phyloP scores from a whole-genome alignment of 2,888 invertebrate genomes.

The Tinea semifulvella region DNA sequence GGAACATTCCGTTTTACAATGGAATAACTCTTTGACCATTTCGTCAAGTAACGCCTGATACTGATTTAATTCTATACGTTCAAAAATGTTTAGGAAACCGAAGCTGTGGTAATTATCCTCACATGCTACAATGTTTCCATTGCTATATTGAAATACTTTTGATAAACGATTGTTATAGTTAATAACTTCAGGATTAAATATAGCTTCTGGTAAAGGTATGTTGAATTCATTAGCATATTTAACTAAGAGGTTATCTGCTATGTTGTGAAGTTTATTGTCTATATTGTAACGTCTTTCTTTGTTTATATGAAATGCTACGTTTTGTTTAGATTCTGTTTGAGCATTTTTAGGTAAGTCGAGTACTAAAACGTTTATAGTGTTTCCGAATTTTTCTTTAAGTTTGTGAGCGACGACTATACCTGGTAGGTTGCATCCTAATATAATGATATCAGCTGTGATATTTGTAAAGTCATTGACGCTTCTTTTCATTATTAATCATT shows the following conservation, averaged over 20 bases:
- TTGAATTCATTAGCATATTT: slow-evolving; percentile 40
- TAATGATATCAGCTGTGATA: slow-evolving; percentile 48
- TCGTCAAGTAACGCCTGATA: slow-evolving; percentile 43
- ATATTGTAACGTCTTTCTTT: slow-evolving; percentile 14
- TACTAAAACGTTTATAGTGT: slow-evolving; percentile 48
- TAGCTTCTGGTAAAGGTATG: slow-evolving; percentile 38
- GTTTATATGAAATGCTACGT: slow-evolving; percentile 36
- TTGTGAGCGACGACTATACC: slow-evolving; percentile 56
- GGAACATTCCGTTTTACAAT: slow-evolving; percentile 22
- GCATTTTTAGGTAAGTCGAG: slow-evolving; percentile 32
- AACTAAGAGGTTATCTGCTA: slow-evolving; percentile 35
- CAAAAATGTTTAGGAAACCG: slow-evolving; percentile 37
- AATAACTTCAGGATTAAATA: slow-evolving; percentile 29
- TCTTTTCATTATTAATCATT: too few relatives aligned
- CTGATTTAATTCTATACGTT: slow-evolving; percentile 50
- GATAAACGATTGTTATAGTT: neutral
- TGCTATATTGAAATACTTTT: slow-evolving; percentile 45
- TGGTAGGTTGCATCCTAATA: slow-evolving; percentile 51
- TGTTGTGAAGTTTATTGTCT: slow-evolving; percentile 24
- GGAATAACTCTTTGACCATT: slow-evolving; percentile 40
- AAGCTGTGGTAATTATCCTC: slow-evolving; percentile 40
- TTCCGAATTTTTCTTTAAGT: slow-evolving; percentile 46
- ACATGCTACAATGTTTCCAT: slow-evolving; percentile 37
- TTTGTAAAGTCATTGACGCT: slow-evolving; percentile 12
- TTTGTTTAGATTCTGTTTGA: slow-evolving; percentile 28